Evolutionary conservation across 2,797 vertebrate species (phyloP).

Genomic region (Sebastes goodei): DNA sequence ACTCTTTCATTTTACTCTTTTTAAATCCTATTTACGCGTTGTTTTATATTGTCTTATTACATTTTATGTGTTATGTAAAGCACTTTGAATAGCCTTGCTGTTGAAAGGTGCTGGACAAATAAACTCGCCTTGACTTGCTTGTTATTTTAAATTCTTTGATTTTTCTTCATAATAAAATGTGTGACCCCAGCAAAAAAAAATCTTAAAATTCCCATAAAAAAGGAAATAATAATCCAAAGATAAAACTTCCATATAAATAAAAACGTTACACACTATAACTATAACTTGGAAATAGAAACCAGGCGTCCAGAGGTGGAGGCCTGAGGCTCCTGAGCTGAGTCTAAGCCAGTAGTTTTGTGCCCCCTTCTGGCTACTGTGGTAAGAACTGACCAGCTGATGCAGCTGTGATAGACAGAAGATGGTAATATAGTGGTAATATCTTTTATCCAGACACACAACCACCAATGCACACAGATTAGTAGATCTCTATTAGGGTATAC

Average conservation of each 20-base stretch:
- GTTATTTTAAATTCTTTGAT: background rate
- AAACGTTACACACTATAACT: background rate
- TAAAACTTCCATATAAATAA: background rate
- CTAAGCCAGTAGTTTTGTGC: conserved; percentile 82
- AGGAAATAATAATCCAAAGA: fast-evolving
- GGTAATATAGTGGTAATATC: background rate
- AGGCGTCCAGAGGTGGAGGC: conserved; percentile 31
- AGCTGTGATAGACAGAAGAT: conserved; percentile 15
- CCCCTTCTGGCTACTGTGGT: conserved; percentile 87
- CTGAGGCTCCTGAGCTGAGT: conserved; percentile 11
- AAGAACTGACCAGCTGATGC: conserved; percentile 61
- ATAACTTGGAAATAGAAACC: background rate
- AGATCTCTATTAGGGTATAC: background rate
- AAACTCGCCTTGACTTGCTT: background rate
- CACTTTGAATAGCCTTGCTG: background rate
- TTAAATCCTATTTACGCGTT: background rate
- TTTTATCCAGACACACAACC: background rate
- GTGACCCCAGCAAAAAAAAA: background rate
- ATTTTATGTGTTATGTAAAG: background rate
- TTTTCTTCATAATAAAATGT: background rate
- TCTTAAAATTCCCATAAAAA: background rate
- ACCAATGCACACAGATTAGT: background rate
- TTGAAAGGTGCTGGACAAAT: background rate
- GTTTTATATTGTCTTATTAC: background rate
- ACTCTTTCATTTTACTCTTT: background rate